Conservation (phyloP, 1,140 invertebrate species). For the Protaetia brevitarsis region DNA sequence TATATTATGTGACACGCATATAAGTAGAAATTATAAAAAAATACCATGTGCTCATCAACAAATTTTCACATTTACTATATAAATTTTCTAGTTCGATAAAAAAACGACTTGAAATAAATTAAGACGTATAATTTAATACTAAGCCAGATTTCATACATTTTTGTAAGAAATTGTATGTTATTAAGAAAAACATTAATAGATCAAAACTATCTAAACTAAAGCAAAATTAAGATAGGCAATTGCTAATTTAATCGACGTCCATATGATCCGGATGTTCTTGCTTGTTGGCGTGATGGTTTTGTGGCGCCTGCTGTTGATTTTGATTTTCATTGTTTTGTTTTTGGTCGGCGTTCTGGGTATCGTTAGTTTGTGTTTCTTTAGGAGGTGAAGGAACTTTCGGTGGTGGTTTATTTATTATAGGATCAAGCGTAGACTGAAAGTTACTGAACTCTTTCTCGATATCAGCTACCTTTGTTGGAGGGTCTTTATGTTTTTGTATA, state of each 20-base stretch:
- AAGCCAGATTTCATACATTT: slow-evolving; percentile 16
- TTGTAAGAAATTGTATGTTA: slow-evolving; percentile 19
- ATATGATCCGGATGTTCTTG: slow-evolving; percentile 26
- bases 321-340: slow-evolving; percentile 27
- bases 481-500: slow-evolving; percentile 61
- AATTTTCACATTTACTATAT: slow-evolving; percentile 3
- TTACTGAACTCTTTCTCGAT: slow-evolving; percentile 69
- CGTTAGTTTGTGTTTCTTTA: slow-evolving; percentile 50
- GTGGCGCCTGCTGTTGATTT: slow-evolving; percentile 29
- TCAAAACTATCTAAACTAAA: slow-evolving; percentile 18
- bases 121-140: slow-evolving; percentile 16
- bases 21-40: slow-evolving; percentile 14
- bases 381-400: slow-evolving; percentile 63
- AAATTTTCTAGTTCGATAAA: not conserved
- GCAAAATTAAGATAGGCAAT: slow-evolving; percentile 27
- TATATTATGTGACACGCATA: slow-evolving; percentile 7
- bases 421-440: slow-evolving; percentile 66
- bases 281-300: slow-evolving; percentile 27
- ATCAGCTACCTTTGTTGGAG: slow-evolving; percentile 71
- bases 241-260: slow-evolving; percentile 32
- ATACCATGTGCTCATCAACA: slow-evolving; percentile 7
- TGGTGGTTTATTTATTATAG: slow-evolving; percentile 82
- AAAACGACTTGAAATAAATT: slow-evolving; percentile 11
- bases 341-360: slow-evolving; percentile 33
- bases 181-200: slow-evolving; percentile 9